Base-by-base conservation (phyloP, 1,140 invertebrate genomes). In the Megathymus violae region DNA sequence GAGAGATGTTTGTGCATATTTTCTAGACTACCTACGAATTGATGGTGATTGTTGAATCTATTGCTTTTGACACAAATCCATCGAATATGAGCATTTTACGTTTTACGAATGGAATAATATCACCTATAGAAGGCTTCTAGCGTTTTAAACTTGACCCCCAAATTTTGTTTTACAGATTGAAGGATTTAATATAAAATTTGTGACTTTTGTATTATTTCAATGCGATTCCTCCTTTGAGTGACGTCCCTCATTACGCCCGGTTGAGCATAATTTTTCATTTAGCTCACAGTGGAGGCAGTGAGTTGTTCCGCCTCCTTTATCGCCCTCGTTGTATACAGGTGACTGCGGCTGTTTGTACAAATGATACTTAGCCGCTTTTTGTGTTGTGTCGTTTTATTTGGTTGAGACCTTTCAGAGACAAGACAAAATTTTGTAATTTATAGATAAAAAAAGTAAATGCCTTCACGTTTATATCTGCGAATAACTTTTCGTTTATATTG, bases 181-280 rank as follows among this genome's bases (percentile, higher is more conserved):
- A 31, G 27, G 27, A 31, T 31, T 7, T 31, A 31, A 31, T 4
- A 31, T 31, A 7, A 4, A 31, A 31, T 31, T 31, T 31, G 27
- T 31, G 27, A 31, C 27, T 1, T 31, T 9, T 7, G 9, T 22
- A 22, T 31, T 31, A 31, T 9, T 31, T 31, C 9, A 7, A 31
- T 31, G 27, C 9, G 27, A 31, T 6, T 47, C 5, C n/a, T 10
- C 22, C n/a, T n/a, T n/a, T 43, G 14, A 7, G 14, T 17, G 43
- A 27, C 46, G 17, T 48, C 4, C 47, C 56, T 52, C 50, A 27
- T 60, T 59, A 59, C 47, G 63, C 38, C 52, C 27, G 27, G 47
- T 52, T 44, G 14, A 43, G 58, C 38, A 25, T 64, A 64, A 66
- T 60, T 61, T 66, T 66, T 62, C 38, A 62, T 65, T 60, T 59